Evolutionary conservation across 2,113 vertebrate species (phyloP), one percentile per base, ranked within the genome.

Genomic region (Cottus gobio): DNA sequence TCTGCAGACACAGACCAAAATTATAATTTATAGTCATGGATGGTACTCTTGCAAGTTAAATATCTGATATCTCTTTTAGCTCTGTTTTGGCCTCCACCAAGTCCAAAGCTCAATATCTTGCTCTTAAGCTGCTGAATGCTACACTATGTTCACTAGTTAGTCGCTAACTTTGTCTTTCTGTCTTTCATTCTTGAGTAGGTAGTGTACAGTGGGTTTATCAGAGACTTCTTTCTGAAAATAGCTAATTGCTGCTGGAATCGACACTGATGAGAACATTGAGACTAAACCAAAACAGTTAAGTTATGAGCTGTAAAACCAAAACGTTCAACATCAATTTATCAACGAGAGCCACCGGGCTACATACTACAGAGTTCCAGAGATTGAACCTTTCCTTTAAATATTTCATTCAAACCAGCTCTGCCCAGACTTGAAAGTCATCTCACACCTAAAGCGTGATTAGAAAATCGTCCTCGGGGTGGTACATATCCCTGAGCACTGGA

Each of bases 401-500:
- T 42, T 67, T 77, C 37, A 71, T 24, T n/a, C 28, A 61, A 61
- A 56, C 11, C 72, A n/a, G 20, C 44, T 77, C 39, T 81, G 83
- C 64, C 80, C 54, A 28, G 79, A 88, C 85, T 65, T 84, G 88
- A 87, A 78, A 86, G 69, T 73, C 73, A 62, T 52, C 1, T 89
- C 76, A 82, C 72, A 77, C 63, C 71, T 73, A 34, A 58, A 63
- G 81, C 71, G 52, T 58, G 69, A 87, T 79, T 76, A 71, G n/a
- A 83, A 90, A 76, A 31, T 54, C 26, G 15, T 87, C 86, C 77
- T 78, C 48, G 3, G 76, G 85, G 83, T 65, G 39, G 56, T 28
- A 70, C 56, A 63, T 50, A 44, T 75, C 80, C 74, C 58, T 39
- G 13, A 81, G 37, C 39, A 2, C 8, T 34, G 46, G 54, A 72